Evolutionary conservation across 2,888 invertebrate genomes (phyloP).

Genomic region (Calameuta idolon): DNA sequence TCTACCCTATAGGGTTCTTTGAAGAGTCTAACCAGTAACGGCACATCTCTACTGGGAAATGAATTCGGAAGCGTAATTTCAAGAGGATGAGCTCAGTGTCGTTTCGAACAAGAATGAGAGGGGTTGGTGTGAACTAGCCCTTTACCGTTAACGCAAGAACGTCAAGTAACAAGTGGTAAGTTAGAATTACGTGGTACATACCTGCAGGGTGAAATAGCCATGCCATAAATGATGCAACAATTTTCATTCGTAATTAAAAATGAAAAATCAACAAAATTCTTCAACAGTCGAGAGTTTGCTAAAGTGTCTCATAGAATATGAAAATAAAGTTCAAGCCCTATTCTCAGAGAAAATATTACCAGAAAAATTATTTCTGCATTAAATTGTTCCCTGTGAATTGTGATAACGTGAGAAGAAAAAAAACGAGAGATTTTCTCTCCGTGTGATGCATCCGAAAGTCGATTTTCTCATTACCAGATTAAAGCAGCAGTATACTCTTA

Average conservation of each 20-base stretch:
- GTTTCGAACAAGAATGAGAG: slow-evolving; percentile 5
- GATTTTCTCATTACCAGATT: not conserved
- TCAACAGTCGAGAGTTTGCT: not conserved
- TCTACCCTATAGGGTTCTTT: not conserved
- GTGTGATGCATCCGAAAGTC: not conserved
- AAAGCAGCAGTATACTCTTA: not conserved
- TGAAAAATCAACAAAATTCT: not conserved
- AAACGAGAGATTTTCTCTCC: not conserved
- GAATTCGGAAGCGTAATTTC: not conserved
- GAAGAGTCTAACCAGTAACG: not conserved
- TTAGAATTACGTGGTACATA: not conserved
- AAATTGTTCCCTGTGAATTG: not conserved
- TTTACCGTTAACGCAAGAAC: slow-evolving; percentile 26
- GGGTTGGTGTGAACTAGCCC: not conserved
- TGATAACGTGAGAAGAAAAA: not conserved
- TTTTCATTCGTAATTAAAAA: not conserved
- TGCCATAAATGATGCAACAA: not conserved
- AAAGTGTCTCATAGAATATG: not conserved
- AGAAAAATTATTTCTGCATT: too few species aligned
- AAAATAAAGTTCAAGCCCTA: not conserved
- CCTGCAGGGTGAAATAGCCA: not conserved
- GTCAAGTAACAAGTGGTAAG: not conserved
- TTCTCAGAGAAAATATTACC: not conserved
- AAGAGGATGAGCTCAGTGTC: not conserved
- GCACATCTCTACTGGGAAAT: not conserved